Conservation (phyloP, 2,888 invertebrate genomes). For the Subacronicta megacephala region DNA sequence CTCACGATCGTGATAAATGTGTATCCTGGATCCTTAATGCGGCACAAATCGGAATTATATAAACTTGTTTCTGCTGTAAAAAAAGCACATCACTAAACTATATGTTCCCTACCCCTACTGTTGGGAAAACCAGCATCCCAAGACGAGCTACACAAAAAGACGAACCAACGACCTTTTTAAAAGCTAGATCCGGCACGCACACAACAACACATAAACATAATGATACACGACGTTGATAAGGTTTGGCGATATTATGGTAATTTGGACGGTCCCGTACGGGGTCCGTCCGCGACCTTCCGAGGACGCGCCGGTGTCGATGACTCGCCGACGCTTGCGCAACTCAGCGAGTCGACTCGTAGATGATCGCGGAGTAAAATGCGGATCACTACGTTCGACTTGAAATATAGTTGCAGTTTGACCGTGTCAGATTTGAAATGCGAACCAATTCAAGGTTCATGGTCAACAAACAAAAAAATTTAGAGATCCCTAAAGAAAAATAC, state of each 20-base stretch:
- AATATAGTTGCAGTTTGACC: constrained; percentile 39
- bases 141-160: constrained; percentile 39
- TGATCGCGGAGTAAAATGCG: constrained; percentile 51
- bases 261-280: constrained; percentile 61
- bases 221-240: constrained; percentile 64
- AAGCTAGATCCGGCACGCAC: constrained; percentile 69
- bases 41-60: not conserved
- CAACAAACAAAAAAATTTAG: constrained; percentile 5
- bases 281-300: constrained; percentile 73
- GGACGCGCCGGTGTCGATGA: constrained; percentile 77
- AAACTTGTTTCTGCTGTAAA: constrained; percentile 1
- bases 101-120: constrained; percentile 29
- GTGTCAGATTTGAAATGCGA: constrained; percentile 14
- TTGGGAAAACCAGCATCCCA: constrained; percentile 40
- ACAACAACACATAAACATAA: constrained; percentile 57
- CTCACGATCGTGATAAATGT: not conserved
- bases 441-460: constrained; percentile 27
- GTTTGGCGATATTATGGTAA: constrained; percentile 56
- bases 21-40: constrained; percentile 8
- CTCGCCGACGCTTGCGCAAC: constrained; percentile 72
- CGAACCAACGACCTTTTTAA: constrained; percentile 57
- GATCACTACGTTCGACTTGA: constrained; percentile 43
- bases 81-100: constrained; percentile 13
- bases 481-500: not conserved
- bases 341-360: constrained; percentile 45